These are phyloP conservation scores for Disparrhopalites patrizii DNA, from an alignment of 2,888 invertebrate species.

Conservation along the genomic window DNA sequence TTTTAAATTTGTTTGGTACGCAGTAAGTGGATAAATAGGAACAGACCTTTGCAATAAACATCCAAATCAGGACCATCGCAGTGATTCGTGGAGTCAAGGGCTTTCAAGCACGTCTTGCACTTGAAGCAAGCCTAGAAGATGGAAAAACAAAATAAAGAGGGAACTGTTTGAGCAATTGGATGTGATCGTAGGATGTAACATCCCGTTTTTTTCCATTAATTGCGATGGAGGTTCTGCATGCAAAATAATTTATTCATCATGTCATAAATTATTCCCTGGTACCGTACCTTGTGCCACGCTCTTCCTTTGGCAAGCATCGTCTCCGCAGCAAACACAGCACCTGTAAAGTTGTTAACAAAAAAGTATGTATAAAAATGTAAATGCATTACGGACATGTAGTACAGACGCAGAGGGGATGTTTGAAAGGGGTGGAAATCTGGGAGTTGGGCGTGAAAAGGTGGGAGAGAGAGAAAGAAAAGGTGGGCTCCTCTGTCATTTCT, in stretches of 20 bases:
- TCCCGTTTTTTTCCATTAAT: no score
- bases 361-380: neutral
- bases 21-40: neutral
- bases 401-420: no score
- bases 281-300: slow-evolving; percentile 52
- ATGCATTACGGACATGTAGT: neutral
- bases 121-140: slow-evolving; percentile 87
- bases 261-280: no score
- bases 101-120: slow-evolving; percentile 80
- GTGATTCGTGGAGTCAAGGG: slow-evolving; percentile 84
- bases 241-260: no score
- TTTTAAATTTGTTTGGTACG: neutral
- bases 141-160: no score
- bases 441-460: no score
- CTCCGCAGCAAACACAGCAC: slow-evolving; percentile 84
- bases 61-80: slow-evolving; percentile 93
- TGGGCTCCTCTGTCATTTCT: no score
- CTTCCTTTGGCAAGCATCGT: slow-evolving; percentile 86
- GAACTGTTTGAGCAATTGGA: no score
- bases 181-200: no score
- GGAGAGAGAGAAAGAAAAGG: no score
- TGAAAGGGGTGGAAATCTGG: no score
- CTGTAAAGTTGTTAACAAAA: slow-evolving; percentile 50
- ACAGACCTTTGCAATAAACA: slow-evolving; percentile 91
- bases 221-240: no score